Base-by-base conservation (phyloP, 2,888 invertebrate species). In the Agrotis clavis region DNA sequence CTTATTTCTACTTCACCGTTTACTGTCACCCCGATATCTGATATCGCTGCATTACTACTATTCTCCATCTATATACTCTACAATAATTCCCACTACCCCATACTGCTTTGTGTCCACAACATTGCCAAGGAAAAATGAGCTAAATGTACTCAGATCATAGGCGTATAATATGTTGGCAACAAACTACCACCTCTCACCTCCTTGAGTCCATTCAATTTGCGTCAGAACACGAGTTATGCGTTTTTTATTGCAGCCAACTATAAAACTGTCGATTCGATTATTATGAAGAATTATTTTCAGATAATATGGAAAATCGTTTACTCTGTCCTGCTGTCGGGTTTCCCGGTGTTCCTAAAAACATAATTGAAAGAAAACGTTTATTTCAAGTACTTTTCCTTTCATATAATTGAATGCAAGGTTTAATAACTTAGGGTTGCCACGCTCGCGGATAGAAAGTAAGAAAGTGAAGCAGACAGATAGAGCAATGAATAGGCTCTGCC, bases 231-330 rank as follows among this genome's bases (percentile, higher is more conserved):
- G 90, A 91, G 93, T 95, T 94, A 95, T 94, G 92, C 89, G 91
- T 94, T 95, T 95, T 95, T 95, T 95, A 95, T 95, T 95, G 91
- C 91, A 88, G 75, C 85, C 88, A 81, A 90, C 94, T 91, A 95
- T 94, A 94, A 94, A 94, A 93, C 83, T 90, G 93, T 92, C 91
- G 87, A 90, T 90, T 91, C 89, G 88, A 91, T 94, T 90, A 90
- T 90, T 92, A 91, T 90, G 86, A 90, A 79, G 84, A 87, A 89
- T 90, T 87, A 88, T 90, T 90, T 87, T 85, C 84, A 51, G 64
- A 66, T 56, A 61, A 57, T 64, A 74, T 83, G 71, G 66, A 79
- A 79, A 79, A 77, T 78, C 80, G 71, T 82, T 76, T 64, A 54
- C 59, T n/a, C n/a, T 62, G 54, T 74, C 51, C 62, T 54, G 54